Evolutionary conservation across 2,113 vertebrate genomes (phyloP), one percentile per base, ranked within the genome.

Genomic region (Actenoides lindsayi): DNA sequence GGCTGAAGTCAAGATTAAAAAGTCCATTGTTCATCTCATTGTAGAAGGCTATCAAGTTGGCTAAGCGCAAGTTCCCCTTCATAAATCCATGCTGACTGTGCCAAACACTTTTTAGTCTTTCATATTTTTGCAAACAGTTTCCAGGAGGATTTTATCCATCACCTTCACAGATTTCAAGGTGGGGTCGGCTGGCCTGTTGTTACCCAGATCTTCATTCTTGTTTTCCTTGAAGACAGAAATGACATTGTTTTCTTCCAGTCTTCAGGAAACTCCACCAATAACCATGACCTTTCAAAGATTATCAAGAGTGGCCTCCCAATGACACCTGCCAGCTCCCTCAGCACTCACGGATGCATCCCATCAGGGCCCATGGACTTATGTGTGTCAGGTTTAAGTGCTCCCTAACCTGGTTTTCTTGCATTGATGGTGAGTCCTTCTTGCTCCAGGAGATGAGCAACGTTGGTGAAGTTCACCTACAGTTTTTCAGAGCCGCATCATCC

Each of bases 351-450:
- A 27, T 35, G 9, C 68, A 59, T 73, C 53, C 50, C 33, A 15
- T n/a, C 41, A 53, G 5, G 13, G 16, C 30, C 16, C 15, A 10
- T 9, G 23, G 23, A 39, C 35, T 81, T 67, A 57, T 0, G 0
- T 23, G 20, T 23, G 13, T 70, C 2, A 0, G 3, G 13, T 83
- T 82, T 42, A 68, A 84, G 64, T 56, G 48, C 28, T 87, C 28
- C 27, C 39, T 87, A 35, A 63, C 24, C 42, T n/a, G 12, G 46
- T 83, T 74, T 33, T 80, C 11, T 33, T 57, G 13, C 27, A 10
- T 17, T 2, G 2, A 13, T 7, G 30, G 60, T 39, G 56, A 92
- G n/a, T 57, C 20, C 56, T 90, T 27, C 70, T 89, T 85, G 35
- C 60, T 67, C 64, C 70, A 63, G 70, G 41, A 82, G 17, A 54